These are phyloP conservation scores for Tyto alba DNA, from an alignment of 2,113 vertebrate species.

Conservation along the genomic window DNA sequence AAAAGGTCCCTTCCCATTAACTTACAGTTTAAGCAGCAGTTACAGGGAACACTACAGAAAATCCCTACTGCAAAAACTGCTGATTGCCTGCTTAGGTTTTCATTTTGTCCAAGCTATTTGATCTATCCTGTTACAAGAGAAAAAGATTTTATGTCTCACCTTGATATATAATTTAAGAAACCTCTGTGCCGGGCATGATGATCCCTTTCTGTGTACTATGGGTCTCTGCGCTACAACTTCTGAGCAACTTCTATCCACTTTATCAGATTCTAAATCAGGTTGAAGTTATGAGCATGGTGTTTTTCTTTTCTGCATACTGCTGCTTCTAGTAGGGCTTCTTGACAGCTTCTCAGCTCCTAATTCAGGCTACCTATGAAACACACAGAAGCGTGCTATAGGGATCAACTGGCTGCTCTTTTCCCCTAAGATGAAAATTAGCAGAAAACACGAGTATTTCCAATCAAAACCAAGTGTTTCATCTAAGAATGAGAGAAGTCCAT, in stretches of 20 bases:
- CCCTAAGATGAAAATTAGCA: neutral
- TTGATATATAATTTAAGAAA: neutral
- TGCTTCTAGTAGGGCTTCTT: neutral
- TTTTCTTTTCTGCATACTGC: neutral
- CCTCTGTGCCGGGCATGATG: fast-evolving
- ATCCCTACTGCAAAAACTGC: neutral
- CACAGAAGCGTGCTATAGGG: neutral
- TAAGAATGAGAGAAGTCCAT: neutral
- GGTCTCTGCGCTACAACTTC: neutral
- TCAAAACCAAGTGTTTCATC: neutral
- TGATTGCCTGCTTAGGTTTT: neutral
- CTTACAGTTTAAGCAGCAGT: neutral
- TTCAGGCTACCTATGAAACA: neutral
- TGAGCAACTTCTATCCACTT: neutral
- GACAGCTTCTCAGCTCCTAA: neutral
- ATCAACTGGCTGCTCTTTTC: neutral
- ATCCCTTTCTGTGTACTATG: neutral
- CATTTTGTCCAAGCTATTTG: neutral
- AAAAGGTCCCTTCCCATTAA: neutral
- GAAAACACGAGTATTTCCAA: neutral
- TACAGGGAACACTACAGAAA: neutral
- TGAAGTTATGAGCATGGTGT: neutral
- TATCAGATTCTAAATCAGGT: neutral
- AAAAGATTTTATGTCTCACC: neutral
- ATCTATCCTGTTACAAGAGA: neutral